Conservation (phyloP, 53 echinoderm and acorn worm species). For the Crossaster papposus region DNA sequence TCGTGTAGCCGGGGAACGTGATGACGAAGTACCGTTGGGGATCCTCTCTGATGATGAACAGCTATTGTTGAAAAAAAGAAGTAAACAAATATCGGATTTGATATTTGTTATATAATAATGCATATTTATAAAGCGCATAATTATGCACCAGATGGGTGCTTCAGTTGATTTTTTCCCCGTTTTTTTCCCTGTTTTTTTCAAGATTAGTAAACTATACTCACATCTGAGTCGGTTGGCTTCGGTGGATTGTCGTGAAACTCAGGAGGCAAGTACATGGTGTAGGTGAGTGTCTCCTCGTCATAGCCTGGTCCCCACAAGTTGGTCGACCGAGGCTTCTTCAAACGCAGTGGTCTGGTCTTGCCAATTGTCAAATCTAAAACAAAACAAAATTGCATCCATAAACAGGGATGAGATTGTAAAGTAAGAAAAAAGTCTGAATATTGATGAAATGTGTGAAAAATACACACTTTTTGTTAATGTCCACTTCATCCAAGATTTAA, state of each 20-base stretch:
- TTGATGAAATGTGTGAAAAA: too few relatives aligned
- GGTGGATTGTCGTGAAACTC: constrained; percentile 34
- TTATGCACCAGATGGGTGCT: too few relatives aligned
- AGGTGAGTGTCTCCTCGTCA: background rate
- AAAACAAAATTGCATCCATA: background rate
- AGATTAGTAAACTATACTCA: background rate
- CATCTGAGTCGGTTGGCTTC: constrained; percentile 36
- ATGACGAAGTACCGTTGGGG: constrained; percentile 22
- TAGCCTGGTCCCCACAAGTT: background rate
- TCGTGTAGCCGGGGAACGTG: constrained; percentile 18
- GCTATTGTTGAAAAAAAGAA: background rate
- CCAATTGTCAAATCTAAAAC: constrained; percentile 4
- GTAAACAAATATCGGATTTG: background rate
- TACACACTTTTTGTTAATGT: too few relatives aligned
- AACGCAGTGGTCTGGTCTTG: background rate
- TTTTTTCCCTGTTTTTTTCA: too few relatives aligned
- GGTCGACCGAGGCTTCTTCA: background rate
- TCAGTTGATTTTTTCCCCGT: too few relatives aligned
- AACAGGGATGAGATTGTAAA: too few relatives aligned
- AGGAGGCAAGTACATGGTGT: constrained; percentile 43
- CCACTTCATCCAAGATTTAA: too few relatives aligned
- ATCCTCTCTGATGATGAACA: background rate
- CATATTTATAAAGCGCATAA: too few relatives aligned
- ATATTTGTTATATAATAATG: too few relatives aligned
- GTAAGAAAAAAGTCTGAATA: too few relatives aligned